Evolutionary conservation across 1,140 invertebrate species (phyloP), one percentile per base, ranked within the genome.

Genomic region (Formica exsecta): DNA sequence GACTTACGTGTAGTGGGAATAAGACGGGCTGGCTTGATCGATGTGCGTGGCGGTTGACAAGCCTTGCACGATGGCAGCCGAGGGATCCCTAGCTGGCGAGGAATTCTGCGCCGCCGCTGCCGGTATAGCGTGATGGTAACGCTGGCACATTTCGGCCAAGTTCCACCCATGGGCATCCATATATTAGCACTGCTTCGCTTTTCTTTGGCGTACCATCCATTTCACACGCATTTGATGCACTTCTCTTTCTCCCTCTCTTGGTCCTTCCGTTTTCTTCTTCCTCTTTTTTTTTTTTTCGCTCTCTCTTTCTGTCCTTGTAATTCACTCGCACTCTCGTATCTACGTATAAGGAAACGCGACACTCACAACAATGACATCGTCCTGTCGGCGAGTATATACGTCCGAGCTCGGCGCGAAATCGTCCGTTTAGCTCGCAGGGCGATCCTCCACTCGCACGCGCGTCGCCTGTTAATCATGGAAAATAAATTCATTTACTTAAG

Each of bases 81-180:
- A 91, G 76, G 92, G 91, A 77, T 95, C 94, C 87, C 94, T 95
- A 94, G 90, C 94, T 89, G 95, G 93, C 79, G 94, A 94, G 61
- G 93, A 94, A 91, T 91, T 93, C 90, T 94, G 93, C 70, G 87
- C 91, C 79, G 92, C 92, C 93, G 76, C 85, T 85, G 92, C 80
- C 87, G 92, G 93, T 93, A 94, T 92, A 92, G 93, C 93, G 91
- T 95, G 94, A 93, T 95, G 95, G 92, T 95, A 95, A 89, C 95
- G 95, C 94, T 95, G 95, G 94, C 95, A 95, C 95, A 95, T 95
- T 91, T 95, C 95, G 94, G 95, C 94, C 95, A 95, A 95, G 91
- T 95, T 95, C 95, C 95, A 95, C 90, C 94, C 95, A 95, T 95
- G 95, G 94, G 95, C 94, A 94, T 95, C 95, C 95, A 95, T 95